Conservation (phyloP, 23 tunicate genomes). For the Phallusia fumigata region DNA sequence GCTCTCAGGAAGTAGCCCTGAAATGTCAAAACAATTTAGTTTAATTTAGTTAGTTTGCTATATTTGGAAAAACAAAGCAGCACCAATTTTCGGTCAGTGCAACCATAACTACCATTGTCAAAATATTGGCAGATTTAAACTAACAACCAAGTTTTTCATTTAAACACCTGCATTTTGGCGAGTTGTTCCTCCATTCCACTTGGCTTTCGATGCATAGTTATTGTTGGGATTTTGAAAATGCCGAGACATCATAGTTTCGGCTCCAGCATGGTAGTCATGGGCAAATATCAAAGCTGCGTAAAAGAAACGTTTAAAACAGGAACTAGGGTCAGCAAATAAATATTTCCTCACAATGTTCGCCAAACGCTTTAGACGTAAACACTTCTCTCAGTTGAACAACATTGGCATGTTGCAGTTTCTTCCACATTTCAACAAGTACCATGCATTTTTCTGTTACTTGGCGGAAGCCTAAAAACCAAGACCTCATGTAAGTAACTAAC, state of each 20-base stretch:
- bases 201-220: conserved; percentile 73
- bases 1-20: conserved; percentile 88
- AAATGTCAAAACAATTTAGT: conserved; percentile 6
- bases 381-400: conserved; percentile 85
- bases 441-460: conserved; percentile 86
- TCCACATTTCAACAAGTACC: conserved; percentile 95
- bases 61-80: too few relatives aligned
- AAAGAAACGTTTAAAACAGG: not conserved
- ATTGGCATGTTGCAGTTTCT: conserved; percentile 79
- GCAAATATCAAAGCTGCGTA: conserved; percentile 85
- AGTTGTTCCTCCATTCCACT: conserved; percentile 82
- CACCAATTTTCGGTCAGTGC: too few relatives aligned
- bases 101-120: too few relatives aligned
- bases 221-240: conserved; percentile 83
- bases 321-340: not conserved
- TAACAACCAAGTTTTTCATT: not conserved
- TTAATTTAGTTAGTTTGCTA: not conserved
- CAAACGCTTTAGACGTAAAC: conserved; percentile 93
- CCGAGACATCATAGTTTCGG: conserved; percentile 86
- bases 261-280: conserved; percentile 94
- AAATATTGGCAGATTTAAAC: too few relatives aligned
- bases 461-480: conserved; percentile 60
- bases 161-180: conserved; percentile 52
- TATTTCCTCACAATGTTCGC: conserved; percentile 80
- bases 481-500: too few relatives aligned